Evolutionary conservation across 2,888 invertebrate genomes (phyloP).

Genomic region (Psylliodes chrysocephalus): DNA sequence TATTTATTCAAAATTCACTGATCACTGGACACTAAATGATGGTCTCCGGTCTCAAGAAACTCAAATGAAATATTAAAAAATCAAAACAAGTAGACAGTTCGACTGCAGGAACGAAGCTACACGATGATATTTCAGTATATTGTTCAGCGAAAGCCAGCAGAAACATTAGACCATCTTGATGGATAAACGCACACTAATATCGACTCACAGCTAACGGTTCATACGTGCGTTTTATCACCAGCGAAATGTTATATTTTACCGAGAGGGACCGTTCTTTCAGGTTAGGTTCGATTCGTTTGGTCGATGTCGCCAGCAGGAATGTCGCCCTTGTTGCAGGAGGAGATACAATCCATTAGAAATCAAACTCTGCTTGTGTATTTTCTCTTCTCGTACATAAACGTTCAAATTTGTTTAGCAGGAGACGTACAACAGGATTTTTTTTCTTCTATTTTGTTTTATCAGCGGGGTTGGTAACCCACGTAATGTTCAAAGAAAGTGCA

Average conservation of each 20-base stretch:
- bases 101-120: conserved; percentile 34
- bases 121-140: conserved; percentile 38
- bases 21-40: conserved; percentile 34
- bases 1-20: conserved; percentile 23
- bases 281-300: background rate
- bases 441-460: conserved; percentile 4
- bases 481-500: background rate
- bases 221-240: conserved; percentile 9
- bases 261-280: background rate
- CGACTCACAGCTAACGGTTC: background rate
- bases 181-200: conserved; percentile 1
- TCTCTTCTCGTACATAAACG: background rate
- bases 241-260: background rate
- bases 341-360: conserved; percentile 12
- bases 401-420: background rate
- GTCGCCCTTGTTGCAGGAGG: conserved; percentile 14
- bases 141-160: conserved; percentile 7
- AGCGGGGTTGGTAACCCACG: conserved; percentile 1
- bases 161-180: background rate
- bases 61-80: conserved; percentile 32
- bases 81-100: conserved; percentile 38
- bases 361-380: background rate
- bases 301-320: conserved; percentile 12
- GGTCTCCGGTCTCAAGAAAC: conserved; percentile 26
- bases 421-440: background rate